A percentile compares a stretch with the other conserved stretches of the same genome.
These are phyloP conservation scores for Cheirogaleus major DNA, from an alignment of 2,797 vertebrate genomes.

Conservation along the genomic window DNA sequence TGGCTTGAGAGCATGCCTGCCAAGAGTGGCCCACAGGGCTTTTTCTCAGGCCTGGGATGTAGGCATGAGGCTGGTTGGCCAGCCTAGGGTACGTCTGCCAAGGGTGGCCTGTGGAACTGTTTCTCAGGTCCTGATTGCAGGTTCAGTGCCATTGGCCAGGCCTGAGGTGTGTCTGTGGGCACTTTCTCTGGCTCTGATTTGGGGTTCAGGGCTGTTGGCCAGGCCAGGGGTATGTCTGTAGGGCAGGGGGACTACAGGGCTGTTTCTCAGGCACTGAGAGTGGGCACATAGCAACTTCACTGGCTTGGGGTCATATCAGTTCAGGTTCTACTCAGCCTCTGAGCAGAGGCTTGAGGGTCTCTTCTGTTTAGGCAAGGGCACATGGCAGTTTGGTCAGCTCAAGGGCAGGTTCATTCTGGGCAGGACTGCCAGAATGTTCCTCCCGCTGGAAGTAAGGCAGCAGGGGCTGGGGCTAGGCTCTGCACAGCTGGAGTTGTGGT, in stretches of 20 bases:
- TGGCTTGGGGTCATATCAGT: not conserved
- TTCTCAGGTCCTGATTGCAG: not conserved
- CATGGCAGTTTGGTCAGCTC: not conserved
- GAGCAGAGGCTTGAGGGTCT: not conserved
- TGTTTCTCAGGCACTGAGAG: not conserved
- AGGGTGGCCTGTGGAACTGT: not conserved
- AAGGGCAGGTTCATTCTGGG: not conserved
- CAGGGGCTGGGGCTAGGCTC: not conserved
- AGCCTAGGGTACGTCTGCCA: not conserved
- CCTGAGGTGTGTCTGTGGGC: not conserved
- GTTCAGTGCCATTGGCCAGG: not conserved
- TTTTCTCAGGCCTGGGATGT: not conserved
- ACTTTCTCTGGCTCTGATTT: not conserved
- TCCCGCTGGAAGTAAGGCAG: not conserved
- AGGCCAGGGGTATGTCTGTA: not conserved
- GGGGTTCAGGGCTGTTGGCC: not conserved
- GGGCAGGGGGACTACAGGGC: not conserved
- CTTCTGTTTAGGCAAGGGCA: not conserved
- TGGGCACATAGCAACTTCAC: not conserved
- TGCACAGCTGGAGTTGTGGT: not conserved
- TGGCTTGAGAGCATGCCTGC: not conserved
- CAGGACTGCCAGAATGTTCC: not conserved
- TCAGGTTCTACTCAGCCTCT: not conserved
- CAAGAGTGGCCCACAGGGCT: not conserved
- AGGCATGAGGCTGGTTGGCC: not conserved